Percentiles rank a stretch among this genome's conserved stretches.
phyloP scores from a whole-genome alignment of 2,888 invertebrate species.

The Caenorhabditis uteleia region DNA sequence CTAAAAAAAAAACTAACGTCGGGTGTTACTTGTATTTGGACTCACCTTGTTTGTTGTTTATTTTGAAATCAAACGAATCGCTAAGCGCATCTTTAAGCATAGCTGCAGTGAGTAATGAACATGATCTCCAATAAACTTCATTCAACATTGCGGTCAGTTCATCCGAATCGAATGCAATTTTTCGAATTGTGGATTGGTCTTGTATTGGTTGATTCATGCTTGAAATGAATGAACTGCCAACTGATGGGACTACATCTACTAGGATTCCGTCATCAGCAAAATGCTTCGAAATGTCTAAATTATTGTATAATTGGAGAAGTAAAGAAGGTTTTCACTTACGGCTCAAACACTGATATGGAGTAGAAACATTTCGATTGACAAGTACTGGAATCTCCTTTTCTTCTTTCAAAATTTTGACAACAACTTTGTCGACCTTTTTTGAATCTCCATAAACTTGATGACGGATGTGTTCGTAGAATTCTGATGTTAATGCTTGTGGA shows the following conservation, averaged over 20 bases:
- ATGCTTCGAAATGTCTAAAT: slow-evolving; percentile 26
- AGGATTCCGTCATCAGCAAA: slow-evolving; percentile 23
- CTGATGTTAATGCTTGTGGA: slow-evolving; percentile 9
- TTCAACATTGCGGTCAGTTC: slow-evolving; percentile 12
- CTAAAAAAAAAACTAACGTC: slow-evolving; percentile 7
- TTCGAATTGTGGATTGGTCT: slow-evolving; percentile 17
- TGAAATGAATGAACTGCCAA: slow-evolving; percentile 20
- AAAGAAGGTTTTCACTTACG: slow-evolving; percentile 21
- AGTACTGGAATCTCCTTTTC: slow-evolving; percentile 8
- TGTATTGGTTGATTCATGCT: slow-evolving; percentile 28
- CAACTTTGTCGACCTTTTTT: slow-evolving; percentile 38
- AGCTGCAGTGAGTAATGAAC: slow-evolving; percentile 26
- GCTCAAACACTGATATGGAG: slow-evolving; percentile 24
- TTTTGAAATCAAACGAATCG: slow-evolving; percentile 8
- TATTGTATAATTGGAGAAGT: background rate
- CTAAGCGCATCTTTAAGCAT: slow-evolving; percentile 22
- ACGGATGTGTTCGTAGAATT: slow-evolving; percentile 42
- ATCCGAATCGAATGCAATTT: slow-evolving; percentile 9
- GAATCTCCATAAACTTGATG: slow-evolving; percentile 32
- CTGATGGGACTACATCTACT: slow-evolving; percentile 21
- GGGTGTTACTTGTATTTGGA: background rate
- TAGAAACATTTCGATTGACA: slow-evolving; percentile 37
- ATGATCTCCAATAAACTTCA: slow-evolving; percentile 41
- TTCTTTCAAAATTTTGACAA: slow-evolving; percentile 18
- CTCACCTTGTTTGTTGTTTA: slow-evolving; percentile 5